These are phyloP conservation scores for Formica selysi DNA, from an alignment of 1,140 invertebrate genomes.

Conservation along the genomic window DNA sequence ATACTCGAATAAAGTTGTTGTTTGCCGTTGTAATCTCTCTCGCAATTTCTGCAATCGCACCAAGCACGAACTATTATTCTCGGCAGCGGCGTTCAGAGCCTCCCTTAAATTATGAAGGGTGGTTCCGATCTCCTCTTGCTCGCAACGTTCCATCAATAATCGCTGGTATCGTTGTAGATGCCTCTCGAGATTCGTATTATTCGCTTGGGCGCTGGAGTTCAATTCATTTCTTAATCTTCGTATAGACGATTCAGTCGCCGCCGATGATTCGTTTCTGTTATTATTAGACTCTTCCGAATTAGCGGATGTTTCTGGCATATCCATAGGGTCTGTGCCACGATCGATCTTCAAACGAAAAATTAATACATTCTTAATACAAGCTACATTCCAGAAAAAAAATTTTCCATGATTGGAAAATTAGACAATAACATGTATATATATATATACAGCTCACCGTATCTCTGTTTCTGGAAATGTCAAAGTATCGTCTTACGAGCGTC, in stretches of 20 bases:
- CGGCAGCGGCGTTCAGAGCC: conserved; percentile 66
- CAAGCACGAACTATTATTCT: conserved; percentile 71
- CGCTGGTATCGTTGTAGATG: conserved; percentile 62
- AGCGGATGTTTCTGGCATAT: conserved; percentile 79
- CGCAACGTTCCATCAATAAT: conserved; percentile 61
- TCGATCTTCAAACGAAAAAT: conserved; percentile 68
- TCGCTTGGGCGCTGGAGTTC: conserved; percentile 68
- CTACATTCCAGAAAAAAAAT: conserved; percentile 74
- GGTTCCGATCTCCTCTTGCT: conserved; percentile 60
- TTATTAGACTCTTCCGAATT: conserved; percentile 35
- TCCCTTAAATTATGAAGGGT: conserved; percentile 68
- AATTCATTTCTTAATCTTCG: conserved; percentile 73
- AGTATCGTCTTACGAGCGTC: conserved; percentile 85
- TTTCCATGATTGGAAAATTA: conserved; percentile 21
- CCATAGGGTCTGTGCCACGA: conserved; percentile 90
- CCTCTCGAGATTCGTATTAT: conserved; percentile 70
- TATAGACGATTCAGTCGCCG: conserved; percentile 59
- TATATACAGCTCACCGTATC: conserved; percentile 80
- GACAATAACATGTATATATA: neutral
- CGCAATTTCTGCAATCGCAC: conserved; percentile 70
- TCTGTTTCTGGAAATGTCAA: conserved; percentile 84
- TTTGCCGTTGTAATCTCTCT: conserved; percentile 66
- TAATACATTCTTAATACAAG: conserved; percentile 46
- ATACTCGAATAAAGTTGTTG: conserved; percentile 54
- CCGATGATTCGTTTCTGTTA: conserved; percentile 42